Evolutionary conservation across 2,888 invertebrate genomes (phyloP).

Genomic region (Ochropleura plecta): DNA sequence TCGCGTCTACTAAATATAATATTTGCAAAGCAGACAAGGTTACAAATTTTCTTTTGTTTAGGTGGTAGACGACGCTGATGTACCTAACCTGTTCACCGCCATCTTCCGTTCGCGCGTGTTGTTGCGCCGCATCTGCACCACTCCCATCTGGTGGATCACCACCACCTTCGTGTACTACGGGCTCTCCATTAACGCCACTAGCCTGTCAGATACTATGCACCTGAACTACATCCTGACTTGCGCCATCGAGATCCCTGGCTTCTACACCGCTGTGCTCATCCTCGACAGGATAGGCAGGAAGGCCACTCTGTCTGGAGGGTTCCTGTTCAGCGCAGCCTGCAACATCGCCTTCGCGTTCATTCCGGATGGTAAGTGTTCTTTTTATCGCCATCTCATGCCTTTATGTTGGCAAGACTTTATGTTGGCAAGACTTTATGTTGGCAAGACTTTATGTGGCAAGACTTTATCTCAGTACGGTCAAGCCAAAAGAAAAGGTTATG

Average conservation of each 20-base stretch:
- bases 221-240: slow-evolving; percentile 93
- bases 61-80: slow-evolving; percentile 50
- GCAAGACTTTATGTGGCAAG: too few relatives aligned
- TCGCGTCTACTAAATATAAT: too few relatives aligned
- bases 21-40: neutral
- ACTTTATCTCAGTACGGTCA: too few relatives aligned
- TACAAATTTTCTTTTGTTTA: neutral
- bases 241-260: slow-evolving; percentile 93
- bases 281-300: slow-evolving; percentile 92
- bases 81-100: slow-evolving; percentile 72
- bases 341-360: slow-evolving; percentile 83
- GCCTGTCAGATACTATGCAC: slow-evolving; percentile 93
- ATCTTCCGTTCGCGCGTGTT: slow-evolving; percentile 89
- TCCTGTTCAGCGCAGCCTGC: slow-evolving; percentile 90
- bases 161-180: slow-evolving; percentile 95
- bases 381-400: neutral
- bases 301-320: slow-evolving; percentile 90
- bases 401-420: neutral
- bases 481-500: too few relatives aligned
- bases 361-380: slow-evolving; percentile 86
- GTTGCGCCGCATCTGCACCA: slow-evolving; percentile 90
- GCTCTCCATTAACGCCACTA: slow-evolving; percentile 94
- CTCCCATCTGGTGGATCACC: slow-evolving; percentile 95
- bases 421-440: too few relatives aligned
- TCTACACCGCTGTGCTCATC: slow-evolving; percentile 90